Percentiles rank a stretch among this genome's conserved stretches.
Evolutionary conservation across 92 coral and sea anemone species (phyloP).

Genomic region (Muricea muricata): DNA sequence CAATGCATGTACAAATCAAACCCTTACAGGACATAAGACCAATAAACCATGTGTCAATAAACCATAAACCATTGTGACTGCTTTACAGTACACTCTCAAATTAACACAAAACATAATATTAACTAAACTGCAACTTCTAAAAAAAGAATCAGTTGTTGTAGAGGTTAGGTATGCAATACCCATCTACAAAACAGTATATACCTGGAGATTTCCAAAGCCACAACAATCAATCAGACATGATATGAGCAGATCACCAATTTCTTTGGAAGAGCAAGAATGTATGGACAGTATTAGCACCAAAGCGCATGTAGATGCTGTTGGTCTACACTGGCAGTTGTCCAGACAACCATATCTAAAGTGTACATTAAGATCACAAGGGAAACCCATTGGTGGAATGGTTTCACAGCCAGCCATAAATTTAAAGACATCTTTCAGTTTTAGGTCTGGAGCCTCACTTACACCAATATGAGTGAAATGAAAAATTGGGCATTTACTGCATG

Average conservation of each 20-base stretch:
- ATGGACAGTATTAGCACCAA: not conserved
- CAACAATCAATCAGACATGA: conserved; percentile 2
- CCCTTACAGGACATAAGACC: no score
- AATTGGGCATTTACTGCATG: not conserved
- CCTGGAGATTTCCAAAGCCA: not conserved
- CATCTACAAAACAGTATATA: no score
- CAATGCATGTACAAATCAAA: no score
- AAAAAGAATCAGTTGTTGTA: no score
- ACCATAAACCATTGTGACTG: no score
- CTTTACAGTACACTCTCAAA: no score
- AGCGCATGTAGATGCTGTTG: conserved; percentile 7
- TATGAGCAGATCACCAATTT: not conserved
- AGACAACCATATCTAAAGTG: conserved; percentile 8
- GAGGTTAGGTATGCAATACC: no score
- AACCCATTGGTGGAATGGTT: conserved; percentile 57
- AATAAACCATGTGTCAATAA: no score
- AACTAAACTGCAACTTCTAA: no score
- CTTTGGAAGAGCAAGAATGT: not conserved
- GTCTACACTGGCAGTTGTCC: conserved; percentile 5
- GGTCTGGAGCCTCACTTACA: not conserved
- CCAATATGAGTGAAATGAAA: not conserved
- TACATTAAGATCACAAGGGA: conserved; percentile 2
- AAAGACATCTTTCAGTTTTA: conserved; percentile 43
- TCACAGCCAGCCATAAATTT: conserved; percentile 42
- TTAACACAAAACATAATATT: no score